Evolutionary conservation across 2,113 vertebrate species (phyloP).

Genomic region (Polypterus bichir): DNA sequence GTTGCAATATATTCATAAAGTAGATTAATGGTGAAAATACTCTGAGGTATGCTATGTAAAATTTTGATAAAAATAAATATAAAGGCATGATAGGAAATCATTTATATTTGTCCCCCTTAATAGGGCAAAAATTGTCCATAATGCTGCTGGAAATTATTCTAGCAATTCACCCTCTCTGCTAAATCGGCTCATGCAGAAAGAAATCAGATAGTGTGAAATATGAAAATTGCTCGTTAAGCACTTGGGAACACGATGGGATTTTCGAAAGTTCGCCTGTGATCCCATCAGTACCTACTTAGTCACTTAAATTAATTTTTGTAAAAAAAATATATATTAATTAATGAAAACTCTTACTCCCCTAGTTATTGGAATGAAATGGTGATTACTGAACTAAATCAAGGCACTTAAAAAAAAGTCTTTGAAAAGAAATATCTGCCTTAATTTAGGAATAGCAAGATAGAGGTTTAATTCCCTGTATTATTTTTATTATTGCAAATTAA

Average conservation of each 20-base stretch:
- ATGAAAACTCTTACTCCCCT: conserved; percentile 36
- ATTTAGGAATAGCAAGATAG: no score
- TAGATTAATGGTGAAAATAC: not conserved
- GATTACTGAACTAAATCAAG: conserved; percentile 23
- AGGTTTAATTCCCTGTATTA: not conserved
- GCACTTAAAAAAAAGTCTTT: not conserved
- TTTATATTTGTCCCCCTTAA: conserved; percentile 13
- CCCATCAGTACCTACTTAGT: conserved; percentile 54
- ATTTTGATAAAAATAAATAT: not conserved
- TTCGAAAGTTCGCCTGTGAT: conserved; percentile 56
- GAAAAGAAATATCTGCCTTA: conserved; percentile 4
- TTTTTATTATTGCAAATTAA: conserved; percentile 3
- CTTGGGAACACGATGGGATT: conserved; percentile 55
- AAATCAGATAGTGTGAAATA: conserved; percentile 61
- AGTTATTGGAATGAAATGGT: conserved; percentile 33
- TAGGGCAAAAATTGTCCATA: conserved; percentile 7
- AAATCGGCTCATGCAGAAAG: conserved; percentile 45
- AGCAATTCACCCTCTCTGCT: conserved; percentile 15
- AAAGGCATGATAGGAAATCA: conserved; percentile 2
- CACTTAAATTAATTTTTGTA: conserved; percentile 68
- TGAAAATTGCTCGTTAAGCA: conserved; percentile 60
- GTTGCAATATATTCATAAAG: conserved; percentile 12
- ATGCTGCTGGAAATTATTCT: conserved; percentile 34
- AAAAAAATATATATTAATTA: conserved; percentile 62
- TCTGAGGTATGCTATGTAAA: not conserved